These are phyloP conservation scores for Sorex araneus DNA, from an alignment of 2,113 vertebrate species.

Conservation along the genomic window DNA sequence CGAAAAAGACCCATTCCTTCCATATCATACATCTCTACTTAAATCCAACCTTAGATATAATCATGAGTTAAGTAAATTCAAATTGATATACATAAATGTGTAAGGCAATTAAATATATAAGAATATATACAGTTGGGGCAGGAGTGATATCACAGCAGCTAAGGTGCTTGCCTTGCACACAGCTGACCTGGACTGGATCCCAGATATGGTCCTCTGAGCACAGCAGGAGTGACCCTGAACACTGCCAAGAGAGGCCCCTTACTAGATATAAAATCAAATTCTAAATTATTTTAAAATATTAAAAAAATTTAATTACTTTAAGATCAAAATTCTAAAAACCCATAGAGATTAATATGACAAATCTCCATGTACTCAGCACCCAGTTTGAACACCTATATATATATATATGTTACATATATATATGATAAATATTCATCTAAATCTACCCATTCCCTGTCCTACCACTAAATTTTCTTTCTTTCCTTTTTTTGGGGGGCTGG, in stretches of 20 bases:
- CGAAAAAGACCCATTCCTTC: not conserved
- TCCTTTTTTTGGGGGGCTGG: too few species aligned
- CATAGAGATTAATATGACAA: not conserved
- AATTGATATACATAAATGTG: not conserved
- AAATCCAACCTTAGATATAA: slow-evolving; percentile 14
- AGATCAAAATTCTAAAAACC: slow-evolving; percentile 40
- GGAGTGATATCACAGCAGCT: too few species aligned
- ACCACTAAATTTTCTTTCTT: too few species aligned
- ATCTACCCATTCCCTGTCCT: too few species aligned
- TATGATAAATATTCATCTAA: too few species aligned
- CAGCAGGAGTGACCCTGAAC: too few species aligned
- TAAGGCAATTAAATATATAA: not conserved
- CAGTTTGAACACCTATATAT: slow-evolving; percentile 18
- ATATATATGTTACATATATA: too few species aligned
- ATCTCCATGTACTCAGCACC: not conserved
- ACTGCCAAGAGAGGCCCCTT: too few species aligned
- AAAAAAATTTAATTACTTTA: too few species aligned
- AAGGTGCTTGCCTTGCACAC: too few species aligned
- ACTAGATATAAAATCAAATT: not conserved
- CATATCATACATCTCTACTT: slow-evolving; percentile 4
- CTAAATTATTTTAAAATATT: too few species aligned
- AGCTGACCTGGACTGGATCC: too few species aligned
- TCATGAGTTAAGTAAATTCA: not conserved
- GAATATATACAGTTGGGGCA: not conserved
- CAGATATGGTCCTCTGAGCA: not conserved